Evolutionary conservation across 2,797 vertebrate genomes (phyloP).

Genomic region (Esox masquinongy): DNA sequence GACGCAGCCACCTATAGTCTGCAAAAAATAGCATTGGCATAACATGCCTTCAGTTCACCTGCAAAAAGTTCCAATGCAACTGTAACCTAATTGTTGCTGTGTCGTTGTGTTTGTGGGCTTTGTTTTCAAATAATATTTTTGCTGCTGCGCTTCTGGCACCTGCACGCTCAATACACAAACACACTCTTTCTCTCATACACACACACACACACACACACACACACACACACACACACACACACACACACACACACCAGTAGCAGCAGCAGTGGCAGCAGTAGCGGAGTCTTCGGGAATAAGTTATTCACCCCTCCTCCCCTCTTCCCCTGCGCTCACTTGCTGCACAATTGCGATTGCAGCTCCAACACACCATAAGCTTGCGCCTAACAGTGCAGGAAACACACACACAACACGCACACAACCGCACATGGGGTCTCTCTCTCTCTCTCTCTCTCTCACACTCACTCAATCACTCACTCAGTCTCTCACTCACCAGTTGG

Average conservation of each 20-base stretch:
- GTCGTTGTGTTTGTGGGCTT: background rate
- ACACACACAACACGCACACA: constrained; percentile 8
- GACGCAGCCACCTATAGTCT: background rate
- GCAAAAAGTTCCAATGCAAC: background rate
- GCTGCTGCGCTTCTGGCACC: constrained; percentile 3
- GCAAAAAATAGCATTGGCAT: background rate
- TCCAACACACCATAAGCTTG: constrained; percentile 48
- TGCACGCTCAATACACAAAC: constrained; percentile 18
- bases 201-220: constrained; percentile 18
- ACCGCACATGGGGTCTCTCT: constrained; percentile 18
- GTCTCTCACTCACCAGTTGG: constrained; percentile 88
- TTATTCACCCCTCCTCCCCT: constrained; percentile 38
- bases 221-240: background rate
- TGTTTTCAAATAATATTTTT: background rate
- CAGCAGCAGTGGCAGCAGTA: constrained; percentile 17
- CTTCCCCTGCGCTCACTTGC: constrained; percentile 61
- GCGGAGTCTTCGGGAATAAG: constrained; percentile 61
- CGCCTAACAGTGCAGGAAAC: constrained; percentile 52
- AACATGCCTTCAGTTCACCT: background rate
- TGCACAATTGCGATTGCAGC: constrained; percentile 73
- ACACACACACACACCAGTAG: constrained; percentile 21
- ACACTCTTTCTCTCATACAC: constrained; percentile 10
- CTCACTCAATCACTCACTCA: constrained; percentile 3
- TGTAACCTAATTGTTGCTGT: background rate
- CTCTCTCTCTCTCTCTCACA: constrained; percentile 25